Evolutionary conservation across 2,888 invertebrate species (phyloP).

Genomic region (Macaria liturata): DNA sequence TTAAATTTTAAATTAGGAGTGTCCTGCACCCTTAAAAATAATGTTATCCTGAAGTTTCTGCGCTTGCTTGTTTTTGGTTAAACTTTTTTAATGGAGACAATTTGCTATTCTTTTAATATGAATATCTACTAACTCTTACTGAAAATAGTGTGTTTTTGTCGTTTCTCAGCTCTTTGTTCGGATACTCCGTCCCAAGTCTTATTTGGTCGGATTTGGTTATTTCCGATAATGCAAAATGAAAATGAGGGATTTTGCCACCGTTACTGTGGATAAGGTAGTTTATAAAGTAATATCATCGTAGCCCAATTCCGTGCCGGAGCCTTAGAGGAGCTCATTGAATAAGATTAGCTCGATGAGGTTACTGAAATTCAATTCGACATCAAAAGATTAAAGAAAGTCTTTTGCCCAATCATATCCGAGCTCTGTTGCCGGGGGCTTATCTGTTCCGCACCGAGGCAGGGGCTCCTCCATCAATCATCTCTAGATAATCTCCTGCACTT

Average conservation of each 20-base stretch:
- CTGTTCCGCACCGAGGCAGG: constrained; percentile 29
- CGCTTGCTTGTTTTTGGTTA: too few relatives aligned
- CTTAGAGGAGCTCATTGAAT: too few relatives aligned
- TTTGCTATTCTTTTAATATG: too few relatives aligned
- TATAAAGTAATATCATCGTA: background rate
- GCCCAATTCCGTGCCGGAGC: too few relatives aligned
- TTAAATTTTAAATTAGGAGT: too few relatives aligned
- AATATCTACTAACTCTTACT: constrained; percentile 6
- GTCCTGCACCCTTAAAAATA: too few relatives aligned
- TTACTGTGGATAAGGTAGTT: constrained; percentile 1
- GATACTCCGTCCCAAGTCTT: constrained; percentile 32
- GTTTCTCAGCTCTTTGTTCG: constrained; percentile 52
- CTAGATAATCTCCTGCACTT: constrained; percentile 86
- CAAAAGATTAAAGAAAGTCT: constrained; percentile 6
- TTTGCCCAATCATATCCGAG: constrained; percentile 14
- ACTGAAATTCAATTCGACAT: too few relatives aligned
- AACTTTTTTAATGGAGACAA: too few relatives aligned
- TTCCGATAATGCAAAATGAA: constrained; percentile 23
- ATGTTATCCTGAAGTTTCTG: too few relatives aligned
- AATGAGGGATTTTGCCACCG: constrained; percentile 14
- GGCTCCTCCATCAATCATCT: constrained; percentile 83
- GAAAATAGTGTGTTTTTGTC: constrained; percentile 26
- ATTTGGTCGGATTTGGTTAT: constrained; percentile 25
- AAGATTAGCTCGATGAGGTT: too few relatives aligned
- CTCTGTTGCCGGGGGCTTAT: constrained; percentile 19